Conservation (phyloP, 2,888 invertebrate genomes). For the Agrenia bidenticulata region DNA sequence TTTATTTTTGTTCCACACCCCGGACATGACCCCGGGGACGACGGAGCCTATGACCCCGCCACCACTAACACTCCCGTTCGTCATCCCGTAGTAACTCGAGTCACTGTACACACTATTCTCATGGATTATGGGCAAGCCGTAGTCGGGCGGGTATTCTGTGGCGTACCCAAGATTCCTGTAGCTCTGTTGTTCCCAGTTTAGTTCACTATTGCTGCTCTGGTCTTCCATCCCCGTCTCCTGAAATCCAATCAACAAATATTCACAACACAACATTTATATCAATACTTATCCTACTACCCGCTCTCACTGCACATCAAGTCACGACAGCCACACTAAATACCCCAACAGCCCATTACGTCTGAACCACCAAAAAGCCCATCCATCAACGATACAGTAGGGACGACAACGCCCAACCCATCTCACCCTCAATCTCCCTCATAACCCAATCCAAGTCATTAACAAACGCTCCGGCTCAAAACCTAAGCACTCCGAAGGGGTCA, state of each 20-base stretch:
- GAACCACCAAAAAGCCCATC: too few relatives aligned
- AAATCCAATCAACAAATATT: not conserved
- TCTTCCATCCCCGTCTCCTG: conserved; percentile 50
- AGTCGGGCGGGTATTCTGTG: conserved; percentile 71
- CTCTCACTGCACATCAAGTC: too few relatives aligned
- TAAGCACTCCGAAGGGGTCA: too few relatives aligned
- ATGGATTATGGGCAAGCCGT: conserved; percentile 69
- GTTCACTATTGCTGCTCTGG: conserved; percentile 52
- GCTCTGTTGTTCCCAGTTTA: conserved; percentile 53
- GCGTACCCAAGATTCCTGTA: conserved; percentile 52
- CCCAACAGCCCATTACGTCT: too few relatives aligned
- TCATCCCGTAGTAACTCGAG: conserved; percentile 46
- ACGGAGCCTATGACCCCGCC: conserved; percentile 4
- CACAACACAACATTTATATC: too few relatives aligned
- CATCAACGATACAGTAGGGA: too few relatives aligned
- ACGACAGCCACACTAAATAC: too few relatives aligned
- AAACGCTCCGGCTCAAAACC: too few relatives aligned
- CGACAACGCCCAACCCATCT: too few relatives aligned
- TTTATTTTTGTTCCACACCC: conserved; percentile 83
- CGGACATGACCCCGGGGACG: conserved; percentile 73
- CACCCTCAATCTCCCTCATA: too few relatives aligned
- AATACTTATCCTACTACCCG: too few relatives aligned
- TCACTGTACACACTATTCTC: conserved; percentile 53
- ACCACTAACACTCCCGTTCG: not conserved
- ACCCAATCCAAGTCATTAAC: too few relatives aligned